These are phyloP conservation scores for Xestia rhomboidea DNA, from an alignment of 2,888 invertebrate species.

Conservation along the genomic window DNA sequence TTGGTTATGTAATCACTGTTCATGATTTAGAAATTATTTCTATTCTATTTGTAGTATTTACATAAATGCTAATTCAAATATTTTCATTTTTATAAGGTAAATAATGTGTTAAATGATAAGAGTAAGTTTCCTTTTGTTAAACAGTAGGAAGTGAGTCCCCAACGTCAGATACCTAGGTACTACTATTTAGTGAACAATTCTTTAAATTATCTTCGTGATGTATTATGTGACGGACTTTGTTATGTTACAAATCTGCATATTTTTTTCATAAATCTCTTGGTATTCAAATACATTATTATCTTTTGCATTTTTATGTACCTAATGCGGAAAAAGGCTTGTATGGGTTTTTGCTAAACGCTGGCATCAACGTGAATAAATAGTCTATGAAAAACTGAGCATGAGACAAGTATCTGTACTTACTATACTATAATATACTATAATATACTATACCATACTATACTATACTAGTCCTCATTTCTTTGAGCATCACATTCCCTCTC, in stretches of 20 bases:
- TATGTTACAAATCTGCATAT: not conserved
- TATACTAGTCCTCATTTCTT: not conserved
- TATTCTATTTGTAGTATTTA: not conserved
- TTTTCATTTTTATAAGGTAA: not conserved
- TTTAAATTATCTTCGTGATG: not conserved
- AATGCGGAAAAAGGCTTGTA: not conserved
- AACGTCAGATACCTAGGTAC: not conserved
- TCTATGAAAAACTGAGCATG: not conserved
- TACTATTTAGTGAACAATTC: not conserved
- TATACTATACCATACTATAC: not conserved
- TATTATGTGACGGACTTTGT: not conserved
- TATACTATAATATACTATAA: not conserved
- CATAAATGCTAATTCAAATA: not conserved
- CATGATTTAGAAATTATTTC: not conserved
- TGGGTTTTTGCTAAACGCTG: not conserved
- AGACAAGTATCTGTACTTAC: not conserved
- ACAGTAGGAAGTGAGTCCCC: not conserved
- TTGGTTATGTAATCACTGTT: constrained; percentile 11
- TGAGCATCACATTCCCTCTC: not conserved
- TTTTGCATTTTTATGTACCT: not conserved
- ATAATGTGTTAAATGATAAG: not conserved
- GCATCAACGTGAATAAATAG: not conserved
- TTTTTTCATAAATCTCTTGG: not conserved
- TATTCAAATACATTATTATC: not conserved
- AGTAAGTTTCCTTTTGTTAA: not conserved